Evolutionary conservation across 2,797 vertebrate genomes (phyloP).

Genomic region (Steatocranus sp.): DNA sequence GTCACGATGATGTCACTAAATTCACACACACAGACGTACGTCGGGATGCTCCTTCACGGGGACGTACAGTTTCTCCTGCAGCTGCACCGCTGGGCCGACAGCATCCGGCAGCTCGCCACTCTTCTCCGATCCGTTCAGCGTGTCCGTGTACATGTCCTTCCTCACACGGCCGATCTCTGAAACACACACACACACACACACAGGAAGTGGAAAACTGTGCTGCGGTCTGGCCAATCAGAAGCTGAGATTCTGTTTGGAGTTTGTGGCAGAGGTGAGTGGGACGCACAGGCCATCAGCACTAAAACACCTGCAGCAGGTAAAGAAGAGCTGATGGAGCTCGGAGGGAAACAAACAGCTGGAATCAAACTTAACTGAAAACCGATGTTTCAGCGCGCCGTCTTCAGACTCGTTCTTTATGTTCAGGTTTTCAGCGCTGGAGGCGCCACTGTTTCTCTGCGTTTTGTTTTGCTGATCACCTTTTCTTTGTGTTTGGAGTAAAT

Average conservation of each 20-base stretch:
- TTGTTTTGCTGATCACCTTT: not conserved
- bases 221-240: not conserved
- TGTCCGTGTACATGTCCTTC: constrained; percentile 96
- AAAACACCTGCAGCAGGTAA: not conserved
- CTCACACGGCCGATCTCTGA: constrained; percentile 93
- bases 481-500: not conserved
- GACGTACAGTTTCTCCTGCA: constrained; percentile 94
- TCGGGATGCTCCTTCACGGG: constrained; percentile 93
- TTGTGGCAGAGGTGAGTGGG: not conserved
- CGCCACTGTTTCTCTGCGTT: not conserved
- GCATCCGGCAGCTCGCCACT: constrained; percentile 87
- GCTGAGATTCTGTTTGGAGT: not conserved
- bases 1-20: not conserved
- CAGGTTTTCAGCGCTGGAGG: not conserved
- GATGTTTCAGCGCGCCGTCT: rapidly evolving
- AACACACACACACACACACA: not conserved
- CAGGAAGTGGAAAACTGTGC: not conserved
- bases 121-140: constrained; percentile 86
- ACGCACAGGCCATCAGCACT: not conserved
- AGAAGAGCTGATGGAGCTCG: not conserved
- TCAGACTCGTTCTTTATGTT: not conserved
- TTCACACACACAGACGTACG: constrained; percentile 70
- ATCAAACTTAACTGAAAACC: not conserved
- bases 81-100: constrained; percentile 85
- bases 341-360: not conserved